Conservation (phyloP, 2,113 vertebrate genomes). For the Plecotus auritus region DNA sequence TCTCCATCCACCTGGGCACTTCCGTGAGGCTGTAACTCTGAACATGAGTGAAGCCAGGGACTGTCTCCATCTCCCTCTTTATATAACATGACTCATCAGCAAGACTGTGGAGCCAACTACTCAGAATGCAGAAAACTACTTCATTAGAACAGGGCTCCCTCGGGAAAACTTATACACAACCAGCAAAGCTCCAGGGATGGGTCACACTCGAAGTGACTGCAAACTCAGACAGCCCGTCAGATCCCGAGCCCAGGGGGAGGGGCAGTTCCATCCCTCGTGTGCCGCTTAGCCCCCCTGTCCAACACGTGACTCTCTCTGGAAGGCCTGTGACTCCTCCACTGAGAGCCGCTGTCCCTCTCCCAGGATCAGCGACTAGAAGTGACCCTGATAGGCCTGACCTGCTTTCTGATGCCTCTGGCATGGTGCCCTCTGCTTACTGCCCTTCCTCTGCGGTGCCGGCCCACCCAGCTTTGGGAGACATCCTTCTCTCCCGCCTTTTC, state of each 20-base stretch:
- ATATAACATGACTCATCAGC: background rate
- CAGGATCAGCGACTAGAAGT: accelerated
- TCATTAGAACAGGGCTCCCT: background rate
- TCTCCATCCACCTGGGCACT: background rate
- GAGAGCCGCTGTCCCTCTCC: background rate
- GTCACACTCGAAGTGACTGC: accelerated
- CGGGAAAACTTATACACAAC: accelerated
- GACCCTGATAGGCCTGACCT: background rate
- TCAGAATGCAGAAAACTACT: background rate
- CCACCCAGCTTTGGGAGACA: background rate
- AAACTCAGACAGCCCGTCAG: accelerated
- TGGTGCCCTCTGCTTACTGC: accelerated
- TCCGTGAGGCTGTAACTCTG: background rate
- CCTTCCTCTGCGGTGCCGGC: background rate
- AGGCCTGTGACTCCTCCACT: background rate
- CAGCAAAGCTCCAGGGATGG: background rate
- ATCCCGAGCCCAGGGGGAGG: background rate
- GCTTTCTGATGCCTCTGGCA: background rate
- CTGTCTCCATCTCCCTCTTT: background rate
- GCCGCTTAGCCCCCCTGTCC: background rate
- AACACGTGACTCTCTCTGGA: background rate
- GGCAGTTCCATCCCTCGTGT: accelerated
- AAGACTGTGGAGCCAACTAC: background rate
- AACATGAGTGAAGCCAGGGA: background rate
- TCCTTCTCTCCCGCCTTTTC: background rate